Base-by-base conservation (phyloP, 2,888 invertebrate genomes). In the Drosophila diplacantha region DNA sequence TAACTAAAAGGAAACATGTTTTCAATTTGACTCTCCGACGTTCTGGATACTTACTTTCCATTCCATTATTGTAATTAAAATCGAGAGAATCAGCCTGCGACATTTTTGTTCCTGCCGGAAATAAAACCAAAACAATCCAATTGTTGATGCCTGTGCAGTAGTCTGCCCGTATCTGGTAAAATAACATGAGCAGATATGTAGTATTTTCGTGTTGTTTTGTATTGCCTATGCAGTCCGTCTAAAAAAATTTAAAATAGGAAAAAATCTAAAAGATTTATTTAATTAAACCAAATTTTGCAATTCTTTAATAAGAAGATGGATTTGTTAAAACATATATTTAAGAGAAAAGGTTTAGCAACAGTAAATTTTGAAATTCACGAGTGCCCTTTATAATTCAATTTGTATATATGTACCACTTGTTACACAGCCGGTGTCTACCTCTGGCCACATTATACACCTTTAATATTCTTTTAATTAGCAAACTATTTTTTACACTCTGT, bases 381-480 rank as follows among this genome's bases (percentile, higher is more conserved):
- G 3, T 43, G 16, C 41, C 41, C 41, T 16, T 3, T 16, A 37
- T 35, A 18, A 11, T 29, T 29, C 5, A 37, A 5, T 34, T n/a
- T 34, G 7, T n/a, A 34, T 6, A 18, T 26, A 34, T 6, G 14
- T 26, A 37, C 50, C 54, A 54, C 56, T 35, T 29, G 24, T 29
- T 35, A 47, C 26, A 44, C 41, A 20, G 24, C 51, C 51, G 62
- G 29, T 31, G 16, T 12, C 5, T 5, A n/a, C 12, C 20, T 44
- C 35, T 61, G 62, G 61, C 14, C 61, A 62, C 44, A 38, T 32
- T 62, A 9, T 2, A 24, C 8, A 14, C 5, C 22, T 62, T 52
- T 62, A 51, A 52, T 61, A 37, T 37, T 18, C 32, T 51, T 41
- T 18, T 57, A 29, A 44, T 32, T 32, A 11, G 14, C 20, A 9